These are phyloP conservation scores for Nannobrachium achirus DNA, from an alignment of 2,113 vertebrate genomes.

Conservation along the genomic window DNA sequence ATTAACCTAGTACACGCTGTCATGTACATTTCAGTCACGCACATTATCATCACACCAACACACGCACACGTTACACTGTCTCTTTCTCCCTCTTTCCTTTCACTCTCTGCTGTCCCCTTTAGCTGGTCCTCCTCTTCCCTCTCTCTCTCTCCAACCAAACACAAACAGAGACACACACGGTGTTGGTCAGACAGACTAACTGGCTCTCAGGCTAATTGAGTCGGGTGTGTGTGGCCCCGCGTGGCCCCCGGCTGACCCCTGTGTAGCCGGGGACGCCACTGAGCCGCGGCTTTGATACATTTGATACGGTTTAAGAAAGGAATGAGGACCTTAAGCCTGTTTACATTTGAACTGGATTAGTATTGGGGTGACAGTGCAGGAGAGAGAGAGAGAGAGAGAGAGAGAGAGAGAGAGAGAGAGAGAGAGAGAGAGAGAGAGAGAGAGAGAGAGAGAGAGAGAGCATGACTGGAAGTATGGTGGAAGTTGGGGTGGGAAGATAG, in stretches of 20 bases:
- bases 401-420: conserved; percentile 9
- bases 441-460: conserved; percentile 7
- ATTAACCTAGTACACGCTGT: conserved; percentile 72
- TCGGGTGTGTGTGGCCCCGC: conserved; percentile 81
- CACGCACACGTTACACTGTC: background rate
- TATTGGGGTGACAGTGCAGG: conserved; percentile 77
- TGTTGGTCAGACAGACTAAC: conserved; percentile 78
- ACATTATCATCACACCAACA: conserved; percentile 52
- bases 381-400: conserved; percentile 48
- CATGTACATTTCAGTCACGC: conserved; percentile 71
- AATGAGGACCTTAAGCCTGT: conserved; percentile 85
- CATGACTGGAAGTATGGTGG: too few relatives aligned
- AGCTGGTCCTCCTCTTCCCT: too few relatives aligned
- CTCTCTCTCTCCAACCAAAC: conserved; percentile 24
- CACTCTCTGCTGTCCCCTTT: too few relatives aligned
- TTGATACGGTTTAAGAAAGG: conserved; percentile 89
- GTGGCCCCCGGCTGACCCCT: conserved; percentile 82
- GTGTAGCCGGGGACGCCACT: conserved; percentile 82
- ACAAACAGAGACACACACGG: conserved; percentile 41
- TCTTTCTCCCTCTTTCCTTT: conserved; percentile 1
- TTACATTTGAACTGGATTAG: conserved; percentile 87
- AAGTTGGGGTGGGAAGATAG: too few relatives aligned
- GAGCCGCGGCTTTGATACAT: conserved; percentile 91
- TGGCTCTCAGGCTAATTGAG: conserved; percentile 82
- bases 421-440: conserved; percentile 1